Percentiles rank a stretch among this genome's conserved stretches.
Conservation (phyloP, 2,888 invertebrate species). For the Glyphotaelius pellucidus region DNA sequence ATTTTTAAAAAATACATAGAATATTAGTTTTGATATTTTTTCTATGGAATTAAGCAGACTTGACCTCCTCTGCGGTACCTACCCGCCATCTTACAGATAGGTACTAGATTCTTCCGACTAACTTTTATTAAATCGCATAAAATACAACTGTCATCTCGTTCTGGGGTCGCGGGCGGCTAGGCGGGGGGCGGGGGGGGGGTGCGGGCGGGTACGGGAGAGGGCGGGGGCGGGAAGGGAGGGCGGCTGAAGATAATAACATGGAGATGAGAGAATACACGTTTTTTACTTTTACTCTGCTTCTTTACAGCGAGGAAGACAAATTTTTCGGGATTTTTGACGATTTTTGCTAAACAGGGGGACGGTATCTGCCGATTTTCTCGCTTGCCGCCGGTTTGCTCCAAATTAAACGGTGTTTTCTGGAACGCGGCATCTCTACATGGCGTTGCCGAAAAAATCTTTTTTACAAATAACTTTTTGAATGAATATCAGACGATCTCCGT, state of each 20-base stretch:
- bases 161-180: conserved; percentile 2
- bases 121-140: conserved; percentile 61
- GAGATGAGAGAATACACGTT: conserved; percentile 5
- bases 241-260: conserved; percentile 6
- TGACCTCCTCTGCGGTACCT: background rate
- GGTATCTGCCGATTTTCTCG: background rate
- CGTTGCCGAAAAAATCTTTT: background rate
- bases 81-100: background rate
- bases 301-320: background rate
- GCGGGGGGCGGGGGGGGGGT: background rate
- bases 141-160: conserved; percentile 56
- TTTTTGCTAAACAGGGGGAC: background rate
- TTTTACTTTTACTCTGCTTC: background rate
- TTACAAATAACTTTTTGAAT: background rate
- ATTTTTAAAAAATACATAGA: no score
- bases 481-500: background rate
- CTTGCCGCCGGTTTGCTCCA: background rate
- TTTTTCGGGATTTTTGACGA: background rate
- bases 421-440: background rate
- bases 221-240: background rate
- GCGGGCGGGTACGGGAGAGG: background rate
- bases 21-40: no score
- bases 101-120: conserved; percentile 26
- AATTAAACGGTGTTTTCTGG: background rate
- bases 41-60: background rate